These are phyloP conservation scores for Pipa parva DNA, from an alignment of 2,113 vertebrate genomes.

Conservation along the genomic window DNA sequence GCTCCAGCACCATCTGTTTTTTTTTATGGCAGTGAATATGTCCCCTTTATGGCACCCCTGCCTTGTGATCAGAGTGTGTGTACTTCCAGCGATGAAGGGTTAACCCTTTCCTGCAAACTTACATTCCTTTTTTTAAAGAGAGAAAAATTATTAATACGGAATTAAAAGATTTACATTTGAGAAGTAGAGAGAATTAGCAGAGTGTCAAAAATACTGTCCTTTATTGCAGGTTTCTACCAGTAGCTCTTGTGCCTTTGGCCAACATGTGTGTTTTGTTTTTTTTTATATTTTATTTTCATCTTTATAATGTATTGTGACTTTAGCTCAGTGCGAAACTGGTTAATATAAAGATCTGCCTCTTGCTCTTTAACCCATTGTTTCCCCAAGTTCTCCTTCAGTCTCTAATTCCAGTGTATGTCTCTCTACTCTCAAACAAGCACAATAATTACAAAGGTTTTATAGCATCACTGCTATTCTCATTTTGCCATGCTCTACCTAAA, in stretches of 20 bases:
- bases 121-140: slow-evolving; percentile 17
- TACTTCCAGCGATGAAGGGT: slow-evolving; percentile 12
- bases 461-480: background rate
- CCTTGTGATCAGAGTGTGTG: background rate
- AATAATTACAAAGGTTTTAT: background rate
- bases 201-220: background rate
- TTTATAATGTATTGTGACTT: slow-evolving; percentile 22
- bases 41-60: background rate
- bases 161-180: background rate
- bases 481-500: background rate
- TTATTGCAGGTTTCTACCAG: background rate
- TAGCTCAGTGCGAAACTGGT: slow-evolving; percentile 18
- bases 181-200: background rate
- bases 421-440: background rate
- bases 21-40: background rate
- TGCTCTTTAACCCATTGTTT: background rate
- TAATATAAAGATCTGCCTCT: slow-evolving; percentile 7
- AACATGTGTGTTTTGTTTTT: slow-evolving; percentile 13
- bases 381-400: background rate
- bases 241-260: slow-evolving; percentile 34
- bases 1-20: background rate
- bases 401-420: background rate
- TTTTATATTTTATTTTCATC: slow-evolving; percentile 14
- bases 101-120: background rate
- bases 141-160: slow-evolving; percentile 1